Evolutionary conservation across 2,113 vertebrate genomes (phyloP).

Genomic region (Syngnathus typhle): DNA sequence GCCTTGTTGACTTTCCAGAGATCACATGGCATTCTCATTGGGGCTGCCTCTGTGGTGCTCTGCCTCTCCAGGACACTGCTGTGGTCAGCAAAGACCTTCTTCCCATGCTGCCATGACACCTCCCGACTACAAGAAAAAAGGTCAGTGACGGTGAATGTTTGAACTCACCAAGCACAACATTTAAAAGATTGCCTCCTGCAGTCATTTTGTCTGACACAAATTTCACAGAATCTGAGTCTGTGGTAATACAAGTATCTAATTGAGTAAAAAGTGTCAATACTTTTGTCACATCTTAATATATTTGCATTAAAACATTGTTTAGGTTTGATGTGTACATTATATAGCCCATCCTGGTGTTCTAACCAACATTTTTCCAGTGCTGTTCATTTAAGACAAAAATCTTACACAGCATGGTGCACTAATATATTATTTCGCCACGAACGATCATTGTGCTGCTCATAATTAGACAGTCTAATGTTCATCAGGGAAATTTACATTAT

Average conservation of each 20-base stretch:
- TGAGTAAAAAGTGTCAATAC: too few relatives aligned
- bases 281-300: too few relatives aligned
- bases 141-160: constrained; percentile 12
- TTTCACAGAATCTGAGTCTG: not conserved
- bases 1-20: constrained; percentile 73
- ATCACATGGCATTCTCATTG: constrained; percentile 70
- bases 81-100: constrained; percentile 53
- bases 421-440: not conserved
- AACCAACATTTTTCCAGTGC: too few relatives aligned
- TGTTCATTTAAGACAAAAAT: not conserved
- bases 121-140: constrained; percentile 12
- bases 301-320: too few relatives aligned
- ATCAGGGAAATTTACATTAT: not conserved
- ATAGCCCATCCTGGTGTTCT: too few relatives aligned
- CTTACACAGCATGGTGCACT: not conserved
- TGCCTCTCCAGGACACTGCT: constrained; percentile 45
- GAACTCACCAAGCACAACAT: constrained; percentile 16
- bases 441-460: not conserved
- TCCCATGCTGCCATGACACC: constrained; percentile 22
- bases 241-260: too few relatives aligned
- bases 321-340: too few relatives aligned
- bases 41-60: constrained; percentile 34
- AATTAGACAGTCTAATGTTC: not conserved
- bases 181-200: constrained; percentile 1
- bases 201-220: not conserved